Base-by-base conservation (phyloP, 2,113 vertebrate genomes). In the Brachirus orientalis region DNA sequence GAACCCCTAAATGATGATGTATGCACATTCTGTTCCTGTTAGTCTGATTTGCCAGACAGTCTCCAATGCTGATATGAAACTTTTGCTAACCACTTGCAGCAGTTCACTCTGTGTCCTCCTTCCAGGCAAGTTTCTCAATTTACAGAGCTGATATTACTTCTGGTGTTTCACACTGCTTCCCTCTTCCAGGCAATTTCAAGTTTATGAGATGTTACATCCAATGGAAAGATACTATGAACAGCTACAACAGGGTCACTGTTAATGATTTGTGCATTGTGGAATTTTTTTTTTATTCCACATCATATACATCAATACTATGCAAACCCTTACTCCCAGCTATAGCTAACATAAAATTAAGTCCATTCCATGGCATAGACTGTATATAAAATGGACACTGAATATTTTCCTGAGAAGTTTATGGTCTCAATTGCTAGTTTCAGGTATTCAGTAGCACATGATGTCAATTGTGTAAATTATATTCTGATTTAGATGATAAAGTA, bases 141-240 rank as follows among this genome's bases (percentile, higher is more conserved):
- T 77, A 68, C 62, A 68, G 58, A 68, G 66, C 28, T 20, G 69
- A 72, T 82, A 77, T 80, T 63, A n/a, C 50, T 41, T 60, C 22
- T 50, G 44, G 19, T 44, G 44, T 1, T 40, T 37, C 35, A 14
- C 33, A 18, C n/a, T 57, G 43, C 18, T 46, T 46, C 12, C 38
- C 37, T 54, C 50, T 41, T 18, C 46, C 7, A 62, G 67, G 41
- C 44, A 40, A 55, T 17, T 44, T 67, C 56, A 36, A 36, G 8
- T 41, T 71, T 66, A 45, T 22, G 48, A 60, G 60, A 10, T 44
- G 38, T 56, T 59, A 11, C 17, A 50, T 52, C 47, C 20, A 54
- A 17, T 35, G 18, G 11, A 51, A n/a, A 52, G 8, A 40, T 0
- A n/a, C n/a, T n/a, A 22, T 37, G 18, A 20, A 33, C 1, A 11